Evolutionary conservation across 2,888 invertebrate species (phyloP).

Genomic region (Phortica okadai): DNA sequence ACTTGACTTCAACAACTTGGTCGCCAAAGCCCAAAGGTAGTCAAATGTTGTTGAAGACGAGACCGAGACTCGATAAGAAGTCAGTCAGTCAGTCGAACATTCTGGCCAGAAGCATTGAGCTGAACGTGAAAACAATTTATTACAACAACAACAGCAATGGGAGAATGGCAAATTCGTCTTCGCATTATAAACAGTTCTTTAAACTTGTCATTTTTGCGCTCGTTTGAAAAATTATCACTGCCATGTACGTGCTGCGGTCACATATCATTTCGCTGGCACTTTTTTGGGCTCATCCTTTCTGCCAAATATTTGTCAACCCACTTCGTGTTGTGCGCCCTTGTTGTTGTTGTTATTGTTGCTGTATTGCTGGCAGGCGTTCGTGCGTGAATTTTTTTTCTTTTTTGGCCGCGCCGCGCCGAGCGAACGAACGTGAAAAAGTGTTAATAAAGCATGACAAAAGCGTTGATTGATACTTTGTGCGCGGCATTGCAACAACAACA

Average conservation of each 20-base stretch:
- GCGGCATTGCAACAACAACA: background rate
- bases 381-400: conserved; percentile 44
- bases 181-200: conserved; percentile 63
- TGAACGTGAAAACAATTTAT: conserved; percentile 40
- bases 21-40: conserved; percentile 21
- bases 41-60: background rate
- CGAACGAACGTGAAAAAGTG: background rate
- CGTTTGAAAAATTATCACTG: conserved; percentile 56
- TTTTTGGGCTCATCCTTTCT: background rate
- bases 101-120: conserved; percentile 25
- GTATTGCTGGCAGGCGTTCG: conserved; percentile 36
- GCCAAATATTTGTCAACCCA: background rate
- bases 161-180: background rate
- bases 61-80: background rate
- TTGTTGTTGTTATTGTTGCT: background rate
- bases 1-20: conserved; percentile 24
- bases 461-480: conserved; percentile 31
- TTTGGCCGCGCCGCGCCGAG: background rate
- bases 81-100: too few relatives aligned
- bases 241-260: conserved; percentile 65
- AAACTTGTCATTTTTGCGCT: conserved; percentile 51
- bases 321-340: conserved; percentile 11
- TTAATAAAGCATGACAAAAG: conserved; percentile 22
- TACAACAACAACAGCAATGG: conserved; percentile 6
- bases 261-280: conserved; percentile 53